Percentiles rank a stretch among this genome's conserved stretches.
Evolutionary conservation across 92 coral and sea anemone species (phyloP).

Genomic region (Actinernus sp.): DNA sequence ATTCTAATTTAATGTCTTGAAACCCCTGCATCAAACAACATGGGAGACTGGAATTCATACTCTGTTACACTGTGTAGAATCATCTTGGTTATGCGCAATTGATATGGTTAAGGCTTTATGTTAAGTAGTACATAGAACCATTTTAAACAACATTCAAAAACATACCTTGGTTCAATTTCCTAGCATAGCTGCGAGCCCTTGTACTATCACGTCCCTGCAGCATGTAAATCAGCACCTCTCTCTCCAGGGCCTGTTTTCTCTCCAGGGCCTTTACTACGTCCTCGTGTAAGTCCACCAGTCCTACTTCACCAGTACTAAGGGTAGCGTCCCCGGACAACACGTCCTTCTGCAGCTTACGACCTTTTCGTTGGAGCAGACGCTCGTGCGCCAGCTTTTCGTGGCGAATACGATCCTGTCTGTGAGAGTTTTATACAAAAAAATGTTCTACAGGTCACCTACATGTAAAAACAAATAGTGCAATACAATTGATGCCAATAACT

Average conservation of each 20-base stretch:
- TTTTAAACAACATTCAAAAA: slow-evolving; percentile 2
- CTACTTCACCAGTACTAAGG: slow-evolving; percentile 65
- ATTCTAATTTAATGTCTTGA: no score
- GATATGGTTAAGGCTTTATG: no score
- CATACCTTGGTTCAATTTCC: slow-evolving; percentile 83
- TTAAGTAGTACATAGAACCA: not conserved
- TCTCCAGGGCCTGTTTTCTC: slow-evolving; percentile 87
- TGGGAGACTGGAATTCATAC: no score
- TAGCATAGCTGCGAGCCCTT: slow-evolving; percentile 84
- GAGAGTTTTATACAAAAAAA: no score
- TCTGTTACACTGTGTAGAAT: no score
- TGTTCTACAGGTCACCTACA: no score
- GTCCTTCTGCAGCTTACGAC: slow-evolving; percentile 85
- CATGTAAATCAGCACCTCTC: slow-evolving; percentile 84
- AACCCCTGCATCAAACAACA: no score
- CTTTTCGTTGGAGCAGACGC: slow-evolving; percentile 79
- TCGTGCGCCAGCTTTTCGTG: slow-evolving; percentile 76
- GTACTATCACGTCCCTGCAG: slow-evolving; percentile 90
- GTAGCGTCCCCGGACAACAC: slow-evolving; percentile 59
- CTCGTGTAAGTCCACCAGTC: slow-evolving; percentile 82
- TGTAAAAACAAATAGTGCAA: no score
- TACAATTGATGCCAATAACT: no score
- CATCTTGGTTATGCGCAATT: no score
- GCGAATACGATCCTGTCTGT: slow-evolving; percentile 63
- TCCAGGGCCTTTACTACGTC: slow-evolving; percentile 88